These are phyloP conservation scores for Diabrotica balteata DNA, from an alignment of 2,888 invertebrate species.

Conservation along the genomic window DNA sequence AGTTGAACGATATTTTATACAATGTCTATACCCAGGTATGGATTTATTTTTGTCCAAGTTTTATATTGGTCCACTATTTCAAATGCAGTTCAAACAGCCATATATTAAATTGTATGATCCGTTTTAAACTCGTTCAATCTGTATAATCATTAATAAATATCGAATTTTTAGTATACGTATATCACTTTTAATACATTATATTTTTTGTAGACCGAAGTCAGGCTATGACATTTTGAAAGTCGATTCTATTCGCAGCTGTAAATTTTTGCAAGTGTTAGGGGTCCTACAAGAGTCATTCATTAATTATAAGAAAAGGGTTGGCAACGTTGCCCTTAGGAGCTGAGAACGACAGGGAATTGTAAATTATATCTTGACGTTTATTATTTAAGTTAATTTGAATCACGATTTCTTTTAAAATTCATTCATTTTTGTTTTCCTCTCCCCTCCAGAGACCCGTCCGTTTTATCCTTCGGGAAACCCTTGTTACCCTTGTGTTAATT, in stretches of 20 bases:
- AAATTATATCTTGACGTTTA: conserved; percentile 41
- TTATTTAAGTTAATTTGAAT: conserved; percentile 41
- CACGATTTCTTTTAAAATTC: conserved; percentile 40
- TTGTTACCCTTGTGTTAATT: conserved; percentile 26
- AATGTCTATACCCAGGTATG: too few species aligned
- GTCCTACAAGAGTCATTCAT: conserved; percentile 40
- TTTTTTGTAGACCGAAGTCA: too few species aligned
- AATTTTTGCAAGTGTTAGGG: conserved; percentile 27
- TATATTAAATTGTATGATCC: too few species aligned
- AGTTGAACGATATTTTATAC: too few species aligned
- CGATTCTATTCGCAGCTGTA: background rate
- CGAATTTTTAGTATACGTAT: too few species aligned
- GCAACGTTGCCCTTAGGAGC: conserved; percentile 21
- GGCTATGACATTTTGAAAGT: background rate
- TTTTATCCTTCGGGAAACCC: conserved; percentile 17
- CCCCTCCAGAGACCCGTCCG: conserved; percentile 7
- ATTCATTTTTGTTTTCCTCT: conserved; percentile 31
- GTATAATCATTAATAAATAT: too few species aligned
- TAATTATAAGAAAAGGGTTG: conserved; percentile 46
- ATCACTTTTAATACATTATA: too few species aligned
- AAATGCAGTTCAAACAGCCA: too few species aligned
- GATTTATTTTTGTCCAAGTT: too few species aligned
- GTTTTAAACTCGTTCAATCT: too few species aligned
- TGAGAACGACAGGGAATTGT: conserved; percentile 31
- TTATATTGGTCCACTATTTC: too few species aligned